These are phyloP conservation scores for Melanerpes aurifrons DNA, from an alignment of 2,113 vertebrate species.

Conservation along the genomic window DNA sequence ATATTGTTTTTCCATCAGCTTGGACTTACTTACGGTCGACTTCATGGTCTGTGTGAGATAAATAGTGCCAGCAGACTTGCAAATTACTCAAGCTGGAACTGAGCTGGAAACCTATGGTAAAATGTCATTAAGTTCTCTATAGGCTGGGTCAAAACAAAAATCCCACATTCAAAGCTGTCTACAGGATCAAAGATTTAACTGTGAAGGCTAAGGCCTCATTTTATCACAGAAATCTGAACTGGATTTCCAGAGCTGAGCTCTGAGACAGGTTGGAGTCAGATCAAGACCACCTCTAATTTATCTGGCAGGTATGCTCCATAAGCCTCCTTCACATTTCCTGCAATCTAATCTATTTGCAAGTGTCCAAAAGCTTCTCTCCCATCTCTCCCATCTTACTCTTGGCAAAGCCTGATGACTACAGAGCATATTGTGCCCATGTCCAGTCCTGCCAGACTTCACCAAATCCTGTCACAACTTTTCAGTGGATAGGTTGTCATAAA, in stretches of 20 bases:
- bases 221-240: conserved; percentile 44
- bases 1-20: conserved; percentile 63
- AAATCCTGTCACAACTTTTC: neutral
- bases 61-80: conserved; percentile 40
- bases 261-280: conserved; percentile 34
- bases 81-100: conserved; percentile 61
- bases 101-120: conserved; percentile 45
- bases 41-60: conserved; percentile 50
- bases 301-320: conserved; percentile 17
- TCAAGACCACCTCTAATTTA: conserved; percentile 58
- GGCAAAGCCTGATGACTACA: neutral
- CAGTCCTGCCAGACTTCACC: neutral
- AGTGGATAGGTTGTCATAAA: neutral
- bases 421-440: neutral
- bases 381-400: neutral
- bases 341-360: neutral
- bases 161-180: conserved; percentile 12
- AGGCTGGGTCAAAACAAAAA: conserved; percentile 29
- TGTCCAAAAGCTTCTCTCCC: neutral
- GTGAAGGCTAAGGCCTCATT: neutral
- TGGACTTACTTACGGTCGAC: neutral
- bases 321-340: conserved; percentile 1
- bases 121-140: conserved; percentile 31
- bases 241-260: conserved; percentile 15
- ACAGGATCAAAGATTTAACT: conserved; percentile 24